phyloP scores from a whole-genome alignment of 2,888 invertebrate species.

The Emmelina monodactyla region DNA sequence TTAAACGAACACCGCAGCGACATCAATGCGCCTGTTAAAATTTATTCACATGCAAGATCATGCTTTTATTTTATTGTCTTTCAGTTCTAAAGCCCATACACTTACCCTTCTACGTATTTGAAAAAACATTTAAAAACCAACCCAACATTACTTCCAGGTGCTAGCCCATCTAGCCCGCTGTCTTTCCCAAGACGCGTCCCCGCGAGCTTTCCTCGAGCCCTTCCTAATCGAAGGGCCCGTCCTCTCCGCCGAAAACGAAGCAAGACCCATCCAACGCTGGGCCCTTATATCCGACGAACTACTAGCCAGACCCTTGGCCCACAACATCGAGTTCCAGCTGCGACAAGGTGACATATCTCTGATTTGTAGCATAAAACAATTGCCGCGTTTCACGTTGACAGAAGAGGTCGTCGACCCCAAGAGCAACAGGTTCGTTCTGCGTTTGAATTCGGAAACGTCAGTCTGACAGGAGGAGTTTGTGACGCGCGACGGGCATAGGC shows the following conservation, averaged over 20 bases:
- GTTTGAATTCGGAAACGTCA: conserved; percentile 95
- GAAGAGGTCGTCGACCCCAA: conserved; percentile 97
- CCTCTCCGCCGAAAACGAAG: conserved; percentile 83
- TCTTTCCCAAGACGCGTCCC: conserved; percentile 91
- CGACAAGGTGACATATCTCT: conserved; percentile 93
- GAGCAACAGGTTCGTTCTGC: conserved; percentile 91
- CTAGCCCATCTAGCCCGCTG: conserved; percentile 90
- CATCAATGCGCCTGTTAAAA: too few relatives aligned
- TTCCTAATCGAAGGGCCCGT: conserved; percentile 89
- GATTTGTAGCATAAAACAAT: conserved; percentile 81
- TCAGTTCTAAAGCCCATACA: too few relatives aligned
- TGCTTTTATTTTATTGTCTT: too few relatives aligned
- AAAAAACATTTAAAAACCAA: too few relatives aligned
- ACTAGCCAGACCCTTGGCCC: conserved; percentile 83
- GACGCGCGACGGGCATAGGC: conserved; percentile 31
- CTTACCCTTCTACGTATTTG: too few relatives aligned
- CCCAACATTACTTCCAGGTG: conserved; percentile 60
- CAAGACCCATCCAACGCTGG: conserved; percentile 90
- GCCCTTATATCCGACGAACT: conserved; percentile 93
- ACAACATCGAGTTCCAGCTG: conserved; percentile 88
- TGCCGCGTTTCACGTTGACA: conserved; percentile 94
- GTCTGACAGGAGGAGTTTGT: conserved; percentile 74
- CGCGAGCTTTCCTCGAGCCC: conserved; percentile 93
- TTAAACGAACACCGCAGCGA: too few relatives aligned
- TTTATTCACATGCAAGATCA: too few relatives aligned